Base-by-base conservation (phyloP, 2,113 vertebrate genomes). In the Upupa epops region DNA sequence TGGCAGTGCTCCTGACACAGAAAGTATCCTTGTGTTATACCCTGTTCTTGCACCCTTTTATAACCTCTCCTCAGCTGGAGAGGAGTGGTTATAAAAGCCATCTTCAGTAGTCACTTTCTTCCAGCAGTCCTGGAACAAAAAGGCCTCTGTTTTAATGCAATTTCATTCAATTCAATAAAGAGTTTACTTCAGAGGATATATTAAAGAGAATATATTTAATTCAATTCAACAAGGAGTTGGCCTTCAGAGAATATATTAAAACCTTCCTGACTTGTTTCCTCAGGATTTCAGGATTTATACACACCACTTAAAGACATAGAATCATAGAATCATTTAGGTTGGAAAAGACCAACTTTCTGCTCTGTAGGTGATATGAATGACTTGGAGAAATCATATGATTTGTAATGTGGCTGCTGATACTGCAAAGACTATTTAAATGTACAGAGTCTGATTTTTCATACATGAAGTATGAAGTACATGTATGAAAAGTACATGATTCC, bases 51-150 rank as follows among this genome's bases (percentile, higher is more conserved):
- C 5, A 17, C 11, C 3, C 6, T 36, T 25, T 48, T n/a, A 17
- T 1, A 9, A 3, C 6, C 21, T 54, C 8, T 46, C 8, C 19
- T 40, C 42, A 36, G 2, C 7, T n/a, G n/a, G n/a, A n/a, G n/a
- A n/a, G n/a, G n/a, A n/a, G n/a, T n/a, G n/a, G n/a, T n/a, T n/a
- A n/a, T n/a, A n/a, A n/a, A n/a, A 59, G 17, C 18, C n/a, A 28
- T 51, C 17, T 22, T 49, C 46, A 5, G 56, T 13, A 18, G 6
- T 17, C 2, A 1, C 25, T 66, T 1, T 31, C n/a, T 64, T 49
- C 17, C 32, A 49, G 11, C 4, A 12, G 4, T 25, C 11, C 5
- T 15, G 34, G 31, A 54, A 29, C 6, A 37, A 28, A 36, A 2
- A 70, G 13, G 1, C 4, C 10, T 4, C 63, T 51, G 4, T 5